Evolutionary conservation across 2,113 vertebrate genomes (phyloP).

Genomic region (Elephas maximus): DNA sequence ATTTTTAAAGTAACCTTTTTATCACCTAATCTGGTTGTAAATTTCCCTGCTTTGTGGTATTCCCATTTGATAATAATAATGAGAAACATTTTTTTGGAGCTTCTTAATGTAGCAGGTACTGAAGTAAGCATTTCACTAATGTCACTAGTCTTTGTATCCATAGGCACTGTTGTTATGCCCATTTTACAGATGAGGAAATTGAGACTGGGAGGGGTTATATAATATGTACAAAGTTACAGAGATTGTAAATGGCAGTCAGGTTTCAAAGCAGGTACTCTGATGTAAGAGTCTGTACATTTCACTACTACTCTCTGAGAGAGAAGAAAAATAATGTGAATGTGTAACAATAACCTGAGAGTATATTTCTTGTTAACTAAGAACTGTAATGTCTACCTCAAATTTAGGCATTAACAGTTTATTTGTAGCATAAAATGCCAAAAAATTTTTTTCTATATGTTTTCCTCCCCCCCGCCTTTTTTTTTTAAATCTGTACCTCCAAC

Average conservation of each 20-base stretch:
- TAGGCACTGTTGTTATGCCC: too few species aligned
- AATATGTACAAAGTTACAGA: background rate
- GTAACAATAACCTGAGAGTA: background rate
- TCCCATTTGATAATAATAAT: background rate
- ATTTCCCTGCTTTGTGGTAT: background rate
- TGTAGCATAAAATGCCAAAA: background rate
- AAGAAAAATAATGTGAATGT: background rate
- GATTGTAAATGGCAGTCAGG: background rate
- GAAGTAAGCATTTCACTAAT: background rate
- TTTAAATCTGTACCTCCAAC: too few species aligned
- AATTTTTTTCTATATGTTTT: background rate
- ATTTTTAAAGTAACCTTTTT: background rate
- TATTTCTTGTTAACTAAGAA: conserved; percentile 40
- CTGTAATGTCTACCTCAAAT: background rate
- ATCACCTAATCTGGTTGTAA: background rate
- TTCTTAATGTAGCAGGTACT: background rate
- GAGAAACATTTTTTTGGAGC: background rate
- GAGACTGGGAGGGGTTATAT: background rate
- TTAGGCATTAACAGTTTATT: background rate
- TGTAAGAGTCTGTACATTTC: background rate
- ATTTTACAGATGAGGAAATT: too few species aligned
- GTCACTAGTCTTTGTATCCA: background rate
- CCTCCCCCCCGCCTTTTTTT: background rate
- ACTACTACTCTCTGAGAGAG: background rate
- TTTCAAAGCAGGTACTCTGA: background rate